Conservation (phyloP, 2,797 vertebrate genomes). For the Scolopax rusticola region DNA sequence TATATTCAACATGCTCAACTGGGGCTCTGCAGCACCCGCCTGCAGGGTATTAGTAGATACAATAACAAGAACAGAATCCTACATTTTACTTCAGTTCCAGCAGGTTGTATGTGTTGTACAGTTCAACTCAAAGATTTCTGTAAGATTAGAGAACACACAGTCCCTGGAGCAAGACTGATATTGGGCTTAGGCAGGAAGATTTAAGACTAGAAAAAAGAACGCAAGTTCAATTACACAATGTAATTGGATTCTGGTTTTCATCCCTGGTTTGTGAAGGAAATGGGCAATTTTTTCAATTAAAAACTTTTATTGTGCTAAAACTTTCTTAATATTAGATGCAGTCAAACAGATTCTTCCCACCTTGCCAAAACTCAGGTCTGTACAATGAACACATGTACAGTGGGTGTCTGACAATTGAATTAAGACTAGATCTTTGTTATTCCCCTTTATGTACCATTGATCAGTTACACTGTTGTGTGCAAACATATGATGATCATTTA, state of each 20-base stretch:
- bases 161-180: neutral
- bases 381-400: fast-evolving
- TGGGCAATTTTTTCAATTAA: neutral
- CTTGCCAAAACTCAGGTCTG: neutral
- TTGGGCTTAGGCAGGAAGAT: neutral
- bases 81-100: neutral
- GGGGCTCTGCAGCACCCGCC: neutral
- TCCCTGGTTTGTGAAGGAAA: neutral
- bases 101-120: fast-evolving
- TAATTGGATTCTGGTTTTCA: neutral
- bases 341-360: neutral
- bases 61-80: neutral
- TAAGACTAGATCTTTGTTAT: neutral
- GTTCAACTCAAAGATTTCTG: neutral
- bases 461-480: neutral
- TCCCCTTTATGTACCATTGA: neutral
- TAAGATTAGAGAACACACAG: fast-evolving
- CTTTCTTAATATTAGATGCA: fast-evolving
- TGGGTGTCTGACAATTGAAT: neutral
- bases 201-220: neutral
- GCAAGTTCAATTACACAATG: neutral
- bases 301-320: constrained; percentile 29
- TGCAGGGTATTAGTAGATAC: neutral
- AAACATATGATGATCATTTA: neutral
- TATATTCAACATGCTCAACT: neutral